Evolutionary conservation across 2,888 invertebrate species (phyloP), one percentile per base, ranked within the genome.

Genomic region (Epinotia bilunana): DNA sequence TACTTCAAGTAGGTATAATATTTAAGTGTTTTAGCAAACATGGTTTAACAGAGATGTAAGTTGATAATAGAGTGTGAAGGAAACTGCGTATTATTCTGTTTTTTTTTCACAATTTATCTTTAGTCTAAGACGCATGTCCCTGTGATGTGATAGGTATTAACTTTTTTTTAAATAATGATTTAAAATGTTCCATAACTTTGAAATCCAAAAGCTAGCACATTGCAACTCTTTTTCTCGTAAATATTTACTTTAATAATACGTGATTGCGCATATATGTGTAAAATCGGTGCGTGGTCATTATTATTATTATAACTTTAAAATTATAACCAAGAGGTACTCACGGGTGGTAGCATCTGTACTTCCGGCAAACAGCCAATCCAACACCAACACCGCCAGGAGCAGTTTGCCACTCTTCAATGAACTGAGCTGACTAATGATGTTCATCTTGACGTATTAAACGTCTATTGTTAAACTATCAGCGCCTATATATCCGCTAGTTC

Each of bases 361-460:
- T 63, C 85, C 86, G 60, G 91, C 86, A 53, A 91, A 84, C 76
- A 92, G 82, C 89, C 90, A 92, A 88, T 92, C 92, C 90, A 92
- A 83, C 77, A 91, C 84, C 72, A 92, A 80, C 70, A 91, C 78
- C 55, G 88, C 87, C 73, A 92, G 77, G 78, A 92, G 80, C 82
- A 90, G 85, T 80, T 89, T 90, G 46, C 86, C 87, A 83, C 87
- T 87, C 80, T 83, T 86, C 67, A 84, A 77, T 76, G 86, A 82
- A 83, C 83, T 86, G 77, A 83, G 76, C 74, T 83, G 84, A 77
- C 77, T 80, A 64, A 81, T 77, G 72, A 77, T 78, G 77, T 82
- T 82, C 88, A 88, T 88, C 57, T 78, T 80, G 20, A 71, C 16
- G 2, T 58, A 58, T 23, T 11, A 11, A 16, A 1, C 16, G 4